Percentiles rank a stretch among this genome's conserved stretches.
These are phyloP conservation scores for Leptinotarsa lineolata DNA, from an alignment of 1,140 invertebrate genomes.

Conservation along the genomic window DNA sequence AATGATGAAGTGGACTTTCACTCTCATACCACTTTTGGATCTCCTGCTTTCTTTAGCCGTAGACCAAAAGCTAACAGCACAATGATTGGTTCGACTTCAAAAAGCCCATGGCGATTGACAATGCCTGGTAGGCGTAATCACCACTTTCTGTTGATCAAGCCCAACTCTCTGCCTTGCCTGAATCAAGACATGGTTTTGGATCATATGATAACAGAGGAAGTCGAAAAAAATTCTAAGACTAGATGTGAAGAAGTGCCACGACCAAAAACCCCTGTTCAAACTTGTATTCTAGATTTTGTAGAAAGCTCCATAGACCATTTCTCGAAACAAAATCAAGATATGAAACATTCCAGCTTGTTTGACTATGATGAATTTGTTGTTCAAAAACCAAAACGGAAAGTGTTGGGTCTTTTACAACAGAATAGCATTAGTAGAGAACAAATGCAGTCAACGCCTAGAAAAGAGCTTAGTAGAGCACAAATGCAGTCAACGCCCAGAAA, in stretches of 20 bases:
- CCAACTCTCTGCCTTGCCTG: neutral
- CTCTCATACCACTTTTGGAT: neutral
- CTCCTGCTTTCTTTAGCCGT: neutral
- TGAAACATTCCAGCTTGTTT: neutral
- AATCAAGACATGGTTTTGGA: slow-evolving; percentile 16
- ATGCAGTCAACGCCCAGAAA: slow-evolving; percentile 6
- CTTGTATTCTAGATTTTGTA: slow-evolving; percentile 12
- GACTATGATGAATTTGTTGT: slow-evolving; percentile 13
- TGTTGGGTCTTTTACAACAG: neutral
- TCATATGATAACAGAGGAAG: neutral
- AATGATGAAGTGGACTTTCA: neutral
- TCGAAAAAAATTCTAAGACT: neutral
- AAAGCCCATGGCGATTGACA: slow-evolving; percentile 2
- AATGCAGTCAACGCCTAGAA: neutral
- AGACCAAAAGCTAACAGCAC: neutral
- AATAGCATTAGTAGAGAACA: neutral
- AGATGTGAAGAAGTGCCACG: neutral
- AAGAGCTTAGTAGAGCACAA: too few relatives aligned
- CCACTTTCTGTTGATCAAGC: neutral
- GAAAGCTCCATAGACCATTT: neutral
- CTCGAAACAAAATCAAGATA: neutral
- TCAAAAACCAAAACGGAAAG: neutral
- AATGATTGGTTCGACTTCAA: neutral
- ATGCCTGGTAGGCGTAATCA: neutral
- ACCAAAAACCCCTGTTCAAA: slow-evolving; percentile 1